Evolutionary conservation across 2,797 vertebrate species (phyloP), one percentile per base, ranked within the genome.

Genomic region (Oreochromis grahami): DNA sequence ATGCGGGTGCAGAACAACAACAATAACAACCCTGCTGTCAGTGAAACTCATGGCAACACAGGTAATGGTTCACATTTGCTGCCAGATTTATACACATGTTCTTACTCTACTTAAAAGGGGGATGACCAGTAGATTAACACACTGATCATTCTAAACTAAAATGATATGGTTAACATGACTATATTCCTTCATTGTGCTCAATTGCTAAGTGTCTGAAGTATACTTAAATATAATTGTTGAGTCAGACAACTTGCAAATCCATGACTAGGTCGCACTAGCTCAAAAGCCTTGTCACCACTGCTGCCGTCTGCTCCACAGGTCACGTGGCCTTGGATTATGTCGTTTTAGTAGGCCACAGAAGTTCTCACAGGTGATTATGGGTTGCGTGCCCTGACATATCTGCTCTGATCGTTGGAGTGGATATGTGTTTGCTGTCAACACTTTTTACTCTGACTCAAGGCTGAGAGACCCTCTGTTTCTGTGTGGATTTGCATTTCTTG

Each of bases 1-100:
- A 96, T 98, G 96, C 96, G 96, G 86, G 95, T 98, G 89, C 97
- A 97, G 89, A 98, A 97, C 93, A 96, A 96, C 80, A 96, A 94
- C 86, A 92, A 97, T 92, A 97, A 97, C 91, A 97, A 97, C 80
- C 89, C 96, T 85, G 94, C 93, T 70, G 88, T 96, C 32, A 92
- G 94, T 3, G 97, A 97, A 50, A 96, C 93, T 63, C 91, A 95
- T 72, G 94, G 95, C 80, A 97, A 97, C 90, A 94, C 96, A 96
- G 97, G 98, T 99, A 19, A 21, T 21, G 3, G 34, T 82, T 7
- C 26, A 14, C 32, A n/a, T 76, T 34, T 32, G 11, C 3, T 81
- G 4, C 85, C 26, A 77, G 48, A 58, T 63, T 14, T 43, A 10
- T 24, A 38, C 83, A 8, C 1, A 24, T 24, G 15, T 48, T 21